Base-by-base conservation (phyloP, 1,140 invertebrate genomes). In the Portunus trituberculatus region DNA sequence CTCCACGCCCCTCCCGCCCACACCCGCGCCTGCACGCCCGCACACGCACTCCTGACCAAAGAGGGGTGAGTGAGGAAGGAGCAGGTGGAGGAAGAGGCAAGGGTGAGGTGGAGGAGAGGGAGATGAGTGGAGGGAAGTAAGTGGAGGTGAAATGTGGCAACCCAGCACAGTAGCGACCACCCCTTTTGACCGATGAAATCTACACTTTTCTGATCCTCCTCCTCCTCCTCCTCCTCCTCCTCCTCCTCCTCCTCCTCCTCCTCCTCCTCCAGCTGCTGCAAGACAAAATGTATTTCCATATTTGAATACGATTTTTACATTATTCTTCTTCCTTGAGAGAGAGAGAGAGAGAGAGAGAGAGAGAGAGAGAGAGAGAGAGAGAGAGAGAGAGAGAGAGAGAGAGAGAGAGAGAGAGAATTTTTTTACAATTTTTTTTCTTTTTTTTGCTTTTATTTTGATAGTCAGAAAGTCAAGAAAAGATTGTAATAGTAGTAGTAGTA, bases 171-270 rank as follows among this genome's bases (percentile, higher is more conserved):
- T 89, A 89, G 87, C 87, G 39, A 16, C 89, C 89, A 52, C 89
- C 89, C 46, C 89, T 20, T 91, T 89, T 89, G 87, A 46, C 20
- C 4, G 39, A 29, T 89, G 87, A 89, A 89, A 89, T 46, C 16
- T 28, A 89, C 39, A 89, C 87, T 12, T 20, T 39, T n/a, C 8
- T 46, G 87, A 89, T 46, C 25, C 52, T 39, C 45, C 16, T 52
- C 4, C 46, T 48, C 39, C 39, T 39, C 28, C 28, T 14, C 16
- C 31, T 25, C 52, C 52, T 48, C 59, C n/a, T 28, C 28, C 7
- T 12, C 90, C 31, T 3, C 90, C n/a, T 7, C 28, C 48, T 16
- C 2, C 7, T 6, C 46, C 39, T 25, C n/a, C 87, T 32, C 39
- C 39, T 39, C 39, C 39, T 39, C 39, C 39, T 39, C 39, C 39